Base-by-base conservation (phyloP, 2,113 vertebrate genomes). In the Sorex araneus region DNA sequence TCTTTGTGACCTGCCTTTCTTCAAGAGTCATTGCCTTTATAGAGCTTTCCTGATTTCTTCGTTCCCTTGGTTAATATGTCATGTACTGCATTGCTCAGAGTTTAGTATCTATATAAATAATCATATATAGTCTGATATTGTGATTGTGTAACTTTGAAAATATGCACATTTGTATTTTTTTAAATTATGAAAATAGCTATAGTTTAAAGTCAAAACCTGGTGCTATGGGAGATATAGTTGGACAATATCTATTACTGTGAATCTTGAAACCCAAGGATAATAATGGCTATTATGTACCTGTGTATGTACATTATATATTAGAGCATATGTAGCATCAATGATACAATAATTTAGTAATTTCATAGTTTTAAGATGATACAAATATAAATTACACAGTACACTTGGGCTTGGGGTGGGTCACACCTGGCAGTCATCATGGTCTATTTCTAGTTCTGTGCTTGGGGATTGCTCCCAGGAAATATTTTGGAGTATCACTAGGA, bases 111-210 rank as follows among this genome's bases (percentile, higher is more conserved):
- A 12, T 84, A 80, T 93, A 89, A 92, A 60, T 90, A 74, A 90
- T 77, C 82, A 78, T 80, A 67, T 60, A 82, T 70, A 92, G 75
- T 76, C 64, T 93, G 90, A 57, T 57, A 76, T 96, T 89, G 70
- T 32, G 71, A 67, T 64, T 94, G 87, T 13, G 73, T 40, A 82
- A 89, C 81, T 93, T 87, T 82, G 67, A 95, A 87, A 86, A 73
- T 94, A 67, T 69, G 57, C 4, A 6, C 23, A 83, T 73, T 88
- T 93, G 79, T 19, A 60, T 43, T 90, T 93, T 93, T 91, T 90
- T 87, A 93, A 89, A 93, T 92, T 95, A 92, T 66, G 73, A 86
- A 93, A 93, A 69, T 87, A 92, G 88, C 60, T 93, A 95, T 91
- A 92, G 67, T 69, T 95, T 71, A 89, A 90, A 94, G 79, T 16